A percentile compares a stretch with the other conserved stretches of the same genome.
These are phyloP conservation scores for Eilema sororculum DNA, from an alignment of 2,888 invertebrate species.

Conservation along the genomic window DNA sequence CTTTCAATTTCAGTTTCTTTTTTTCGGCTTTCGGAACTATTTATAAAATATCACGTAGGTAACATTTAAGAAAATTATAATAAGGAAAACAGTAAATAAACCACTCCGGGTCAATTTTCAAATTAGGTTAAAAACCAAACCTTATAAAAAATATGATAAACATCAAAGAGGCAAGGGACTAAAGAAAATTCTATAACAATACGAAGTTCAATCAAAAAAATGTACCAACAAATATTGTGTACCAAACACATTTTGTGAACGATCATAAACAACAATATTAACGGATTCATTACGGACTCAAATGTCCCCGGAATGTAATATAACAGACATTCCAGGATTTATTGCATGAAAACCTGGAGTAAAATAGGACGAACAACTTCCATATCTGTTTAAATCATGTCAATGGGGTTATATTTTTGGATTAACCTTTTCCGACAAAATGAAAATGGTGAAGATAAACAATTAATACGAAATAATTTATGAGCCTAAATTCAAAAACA, in stretches of 20 bases:
- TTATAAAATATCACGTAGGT: neutral
- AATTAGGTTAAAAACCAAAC: neutral
- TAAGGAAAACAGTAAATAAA: neutral
- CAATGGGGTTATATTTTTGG: neutral
- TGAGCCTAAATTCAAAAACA: too few relatives aligned
- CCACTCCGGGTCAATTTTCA: neutral
- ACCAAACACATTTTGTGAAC: conserved; percentile 34
- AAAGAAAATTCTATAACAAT: neutral
- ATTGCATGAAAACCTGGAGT: conserved; percentile 34
- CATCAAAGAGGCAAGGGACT: neutral
- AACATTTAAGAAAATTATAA: neutral
- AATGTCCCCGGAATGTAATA: conserved; percentile 58
- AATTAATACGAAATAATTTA: neutral
- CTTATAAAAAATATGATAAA: neutral
- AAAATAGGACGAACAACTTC: neutral
- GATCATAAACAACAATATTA: conserved; percentile 64
- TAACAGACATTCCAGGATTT: conserved; percentile 60
- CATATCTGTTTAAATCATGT: conserved; percentile 6
- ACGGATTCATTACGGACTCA: conserved; percentile 57
- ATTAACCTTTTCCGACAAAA: neutral
- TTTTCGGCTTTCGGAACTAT: too few relatives aligned
- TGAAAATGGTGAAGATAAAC: neutral
- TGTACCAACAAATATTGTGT: conserved; percentile 35
- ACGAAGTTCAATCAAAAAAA: conserved; percentile 26
- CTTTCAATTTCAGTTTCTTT: neutral